Evolutionary conservation across 2,113 vertebrate genomes (phyloP).

Genomic region (Dasypus novemcinctus): DNA sequence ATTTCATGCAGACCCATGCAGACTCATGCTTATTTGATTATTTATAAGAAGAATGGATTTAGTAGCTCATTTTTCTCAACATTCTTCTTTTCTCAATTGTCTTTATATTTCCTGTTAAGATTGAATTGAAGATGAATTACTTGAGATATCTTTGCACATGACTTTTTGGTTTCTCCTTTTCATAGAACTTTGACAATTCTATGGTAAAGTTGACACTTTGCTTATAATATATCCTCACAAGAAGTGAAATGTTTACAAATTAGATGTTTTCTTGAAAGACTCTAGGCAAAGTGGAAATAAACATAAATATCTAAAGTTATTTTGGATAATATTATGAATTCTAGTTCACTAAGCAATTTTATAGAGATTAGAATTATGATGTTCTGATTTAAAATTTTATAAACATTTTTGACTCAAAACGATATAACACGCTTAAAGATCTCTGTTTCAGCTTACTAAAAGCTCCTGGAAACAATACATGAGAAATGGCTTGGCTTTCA

Average conservation of each 20-base stretch:
- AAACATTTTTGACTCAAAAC: not conserved
- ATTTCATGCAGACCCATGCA: not conserved
- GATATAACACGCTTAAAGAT: not conserved
- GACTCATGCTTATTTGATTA: not conserved
- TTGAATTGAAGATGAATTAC: not conserved
- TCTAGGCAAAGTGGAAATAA: not conserved
- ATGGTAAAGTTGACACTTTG: not conserved
- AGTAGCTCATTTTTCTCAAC: not conserved
- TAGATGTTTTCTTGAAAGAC: not conserved
- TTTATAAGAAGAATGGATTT: not conserved
- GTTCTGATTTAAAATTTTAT: not conserved
- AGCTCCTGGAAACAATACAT: too few relatives aligned
- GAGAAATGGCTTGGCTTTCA: too few relatives aligned
- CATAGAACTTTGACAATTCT: not conserved
- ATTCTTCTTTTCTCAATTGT: not conserved
- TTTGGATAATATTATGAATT: constrained; percentile 7
- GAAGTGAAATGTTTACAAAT: not conserved
- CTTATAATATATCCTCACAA: not conserved
- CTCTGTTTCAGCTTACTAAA: too few relatives aligned
- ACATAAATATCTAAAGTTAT: not conserved
- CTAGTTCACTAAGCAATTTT: not conserved
- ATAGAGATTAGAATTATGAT: not conserved
- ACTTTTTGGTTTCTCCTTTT: not conserved
- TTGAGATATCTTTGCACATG: not conserved
- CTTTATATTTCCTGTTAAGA: not conserved